A percentile compares a stretch with the other conserved stretches of the same genome.
Conservation (phyloP, 1,140 invertebrate genomes). For the Brachionus angularis region DNA sequence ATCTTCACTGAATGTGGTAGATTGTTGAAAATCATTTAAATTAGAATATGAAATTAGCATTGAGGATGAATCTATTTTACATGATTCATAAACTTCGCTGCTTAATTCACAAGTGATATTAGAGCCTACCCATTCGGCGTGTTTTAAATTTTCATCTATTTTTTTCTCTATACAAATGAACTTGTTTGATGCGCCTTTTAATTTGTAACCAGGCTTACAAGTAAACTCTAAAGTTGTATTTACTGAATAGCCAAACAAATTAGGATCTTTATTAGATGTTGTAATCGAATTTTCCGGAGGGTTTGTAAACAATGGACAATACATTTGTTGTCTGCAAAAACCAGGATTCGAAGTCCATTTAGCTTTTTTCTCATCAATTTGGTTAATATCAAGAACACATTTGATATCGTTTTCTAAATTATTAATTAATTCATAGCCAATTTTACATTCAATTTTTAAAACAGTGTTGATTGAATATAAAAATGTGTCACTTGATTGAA, state of each 20-base stretch:
- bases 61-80: background rate
- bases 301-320: background rate
- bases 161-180: background rate
- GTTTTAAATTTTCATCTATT: background rate
- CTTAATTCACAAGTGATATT: background rate
- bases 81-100: background rate
- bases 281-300: background rate
- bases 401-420: background rate
- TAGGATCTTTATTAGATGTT: background rate
- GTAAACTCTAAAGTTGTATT: slow-evolving; percentile 18
- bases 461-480: slow-evolving; percentile 3
- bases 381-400: background rate
- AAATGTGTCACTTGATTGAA: background rate
- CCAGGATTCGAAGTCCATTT: background rate
- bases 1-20: too few relatives aligned
- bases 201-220: background rate
- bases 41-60: too few relatives aligned
- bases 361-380: background rate
- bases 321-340: slow-evolving; percentile 2
- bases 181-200: slow-evolving; percentile 3
- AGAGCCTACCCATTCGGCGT: background rate
- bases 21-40: too few relatives aligned
- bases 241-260: background rate
- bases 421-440: background rate
- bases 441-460: background rate